phyloP scores from a whole-genome alignment of 2,888 invertebrate genomes.

The Platyscelio sp. region DNA sequence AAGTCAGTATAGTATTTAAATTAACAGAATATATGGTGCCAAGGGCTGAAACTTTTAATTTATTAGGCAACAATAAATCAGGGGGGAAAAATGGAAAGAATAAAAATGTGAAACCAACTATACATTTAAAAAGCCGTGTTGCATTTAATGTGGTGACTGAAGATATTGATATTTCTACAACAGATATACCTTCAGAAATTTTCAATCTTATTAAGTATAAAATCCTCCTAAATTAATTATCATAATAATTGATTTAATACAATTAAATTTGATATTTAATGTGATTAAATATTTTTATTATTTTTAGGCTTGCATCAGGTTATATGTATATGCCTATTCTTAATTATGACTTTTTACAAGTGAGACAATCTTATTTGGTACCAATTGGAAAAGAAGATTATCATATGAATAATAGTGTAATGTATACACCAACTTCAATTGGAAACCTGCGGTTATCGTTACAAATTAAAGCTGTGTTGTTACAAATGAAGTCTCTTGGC shows the following conservation, averaged over 20 bases:
- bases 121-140: slow-evolving; percentile 92
- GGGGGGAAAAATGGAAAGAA: slow-evolving; percentile 44
- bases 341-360: slow-evolving; percentile 93
- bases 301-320: slow-evolving; percentile 30
- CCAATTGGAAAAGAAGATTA: slow-evolving; percentile 88
- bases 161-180: slow-evolving; percentile 88
- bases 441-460: slow-evolving; percentile 92
- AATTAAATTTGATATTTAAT: background rate
- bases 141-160: slow-evolving; percentile 93
- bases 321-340: slow-evolving; percentile 93
- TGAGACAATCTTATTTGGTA: slow-evolving; percentile 91
- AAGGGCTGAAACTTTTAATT: slow-evolving; percentile 91
- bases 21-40: slow-evolving; percentile 92
- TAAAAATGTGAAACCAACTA: slow-evolving; percentile 86
- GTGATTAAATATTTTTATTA: background rate
- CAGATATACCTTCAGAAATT: slow-evolving; percentile 90
- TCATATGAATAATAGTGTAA: slow-evolving; percentile 89
- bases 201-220: slow-evolving; percentile 88
- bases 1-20: slow-evolving; percentile 88
- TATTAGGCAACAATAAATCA: slow-evolving; percentile 86
- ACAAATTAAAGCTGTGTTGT: slow-evolving; percentile 92
- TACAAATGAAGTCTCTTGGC: slow-evolving; percentile 91
- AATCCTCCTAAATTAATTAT: no score
- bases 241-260: slow-evolving; percentile 79
- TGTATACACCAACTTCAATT: slow-evolving; percentile 90